A percentile compares a stretch with the other conserved stretches of the same genome.
Evolutionary conservation across 2,888 invertebrate species (phyloP).

Genomic region (Belgica antarctica): DNA sequence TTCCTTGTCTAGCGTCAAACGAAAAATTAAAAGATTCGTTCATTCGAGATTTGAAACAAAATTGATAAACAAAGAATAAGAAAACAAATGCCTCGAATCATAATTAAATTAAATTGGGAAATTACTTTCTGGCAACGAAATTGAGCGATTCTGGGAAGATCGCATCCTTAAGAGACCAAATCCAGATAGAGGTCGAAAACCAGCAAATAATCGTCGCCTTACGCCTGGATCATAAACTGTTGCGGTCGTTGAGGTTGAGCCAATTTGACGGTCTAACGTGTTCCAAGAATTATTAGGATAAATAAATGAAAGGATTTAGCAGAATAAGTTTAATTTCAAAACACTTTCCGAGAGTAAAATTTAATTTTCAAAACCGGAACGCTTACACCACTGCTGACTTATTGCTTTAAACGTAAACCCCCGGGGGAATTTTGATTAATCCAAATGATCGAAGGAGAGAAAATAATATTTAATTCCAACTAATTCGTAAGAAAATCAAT

Average conservation of each 20-base stretch:
- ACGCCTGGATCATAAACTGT: conserved; percentile 60
- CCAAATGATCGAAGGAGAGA: no score
- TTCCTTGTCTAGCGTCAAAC: conserved; percentile 39
- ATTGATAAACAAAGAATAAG: conserved; percentile 47
- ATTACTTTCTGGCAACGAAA: conserved; percentile 83
- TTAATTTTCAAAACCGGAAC: no score
- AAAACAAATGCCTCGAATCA: no score
- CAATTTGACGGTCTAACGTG: conserved; percentile 38
- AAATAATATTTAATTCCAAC: no score
- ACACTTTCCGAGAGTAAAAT: no score
- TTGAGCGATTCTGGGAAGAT: conserved; percentile 76
- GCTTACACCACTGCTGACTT: no score
- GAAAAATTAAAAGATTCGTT: conserved; percentile 47
- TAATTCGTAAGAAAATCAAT: no score
- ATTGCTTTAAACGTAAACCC: no score
- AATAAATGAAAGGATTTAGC: no score
- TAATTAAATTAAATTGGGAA: conserved; percentile 48
- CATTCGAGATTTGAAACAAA: conserved; percentile 46
- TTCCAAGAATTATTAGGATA: neutral
- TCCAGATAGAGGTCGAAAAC: conserved; percentile 75
- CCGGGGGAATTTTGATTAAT: no score
- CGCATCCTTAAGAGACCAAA: conserved; percentile 69
- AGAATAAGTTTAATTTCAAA: no score
- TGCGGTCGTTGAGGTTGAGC: conserved; percentile 3
- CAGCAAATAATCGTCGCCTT: conserved; percentile 74